A percentile compares a stretch with the other conserved stretches of the same genome.
Evolutionary conservation across 2,113 vertebrate species (phyloP).

Genomic region (Erythrolamprus reginae): DNA sequence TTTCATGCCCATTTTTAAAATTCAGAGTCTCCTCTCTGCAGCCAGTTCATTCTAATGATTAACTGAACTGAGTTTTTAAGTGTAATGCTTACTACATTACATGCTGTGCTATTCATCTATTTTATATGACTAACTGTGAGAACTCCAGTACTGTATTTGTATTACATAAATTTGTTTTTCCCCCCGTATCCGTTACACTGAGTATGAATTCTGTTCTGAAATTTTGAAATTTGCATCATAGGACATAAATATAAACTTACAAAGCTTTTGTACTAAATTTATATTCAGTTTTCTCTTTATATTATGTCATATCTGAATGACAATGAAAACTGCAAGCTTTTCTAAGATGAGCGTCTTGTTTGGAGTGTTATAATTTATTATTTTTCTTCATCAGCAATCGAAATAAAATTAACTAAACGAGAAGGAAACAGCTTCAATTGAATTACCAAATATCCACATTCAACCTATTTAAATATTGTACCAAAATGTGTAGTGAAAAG

Average conservation of each 20-base stretch:
- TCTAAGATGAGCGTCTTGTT: background rate
- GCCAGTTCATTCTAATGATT: background rate
- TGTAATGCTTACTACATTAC: background rate
- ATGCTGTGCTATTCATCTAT: background rate
- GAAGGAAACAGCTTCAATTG: background rate
- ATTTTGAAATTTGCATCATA: background rate
- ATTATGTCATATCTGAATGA: background rate
- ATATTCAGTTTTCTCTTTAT: background rate
- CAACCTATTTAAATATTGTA: background rate
- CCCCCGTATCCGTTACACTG: background rate
- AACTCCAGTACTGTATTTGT: background rate
- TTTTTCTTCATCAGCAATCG: background rate
- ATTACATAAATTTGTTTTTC: background rate
- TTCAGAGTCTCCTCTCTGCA: background rate
- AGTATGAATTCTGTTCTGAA: background rate
- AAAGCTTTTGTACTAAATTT: background rate
- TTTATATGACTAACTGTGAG: background rate
- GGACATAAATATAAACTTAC: background rate
- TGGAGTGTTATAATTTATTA: background rate
- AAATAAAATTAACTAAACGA: background rate
- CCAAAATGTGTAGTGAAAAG: background rate
- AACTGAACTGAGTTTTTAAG: background rate
- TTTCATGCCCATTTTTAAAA: background rate
- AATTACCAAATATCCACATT: background rate
- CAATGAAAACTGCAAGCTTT: background rate